Base-by-base conservation (phyloP, 2,888 invertebrate genomes). In the Andrena bucephala region DNA sequence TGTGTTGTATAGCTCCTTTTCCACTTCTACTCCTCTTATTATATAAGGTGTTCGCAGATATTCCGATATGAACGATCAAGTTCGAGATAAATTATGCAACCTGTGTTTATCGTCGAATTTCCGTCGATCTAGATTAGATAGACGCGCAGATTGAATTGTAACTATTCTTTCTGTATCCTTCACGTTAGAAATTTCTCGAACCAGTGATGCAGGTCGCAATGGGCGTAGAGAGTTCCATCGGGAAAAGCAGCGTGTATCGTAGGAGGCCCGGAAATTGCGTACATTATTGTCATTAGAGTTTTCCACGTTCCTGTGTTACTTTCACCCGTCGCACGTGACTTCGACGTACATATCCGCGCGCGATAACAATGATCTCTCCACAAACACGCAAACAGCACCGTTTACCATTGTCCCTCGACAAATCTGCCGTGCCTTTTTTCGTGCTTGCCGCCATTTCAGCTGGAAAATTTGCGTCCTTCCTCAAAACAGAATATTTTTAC, bases 191-290 rank as follows among this genome's bases (percentile, higher is more conserved):
- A n/a, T 65, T 48, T 27, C 48, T 65, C 48, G 65, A 24, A n/a
- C 6, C 27, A 13, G 0, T n/a, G 29, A 3, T 36, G 27, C 50
- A 33, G 67, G 24, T 74, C 31, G 31, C 62, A 16, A 42, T 31
- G 48, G 57, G 48, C 60, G 67, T 10, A 10, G 67, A 66, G 52
- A 42, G 31, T 78, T 54, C 68, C 54, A 5, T 68, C n/a, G 60
- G 65, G 36, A 24, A 70, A 62, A 62, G 54, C 10, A 8, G 24
- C 8, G n/a, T 0, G 20, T 24, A 29, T 27, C 65, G 76, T 81
- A 78, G 82, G 77, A 67, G 76, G 78, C 52, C 71, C 67, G 81
- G 80, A 85, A 80, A 80, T 84, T 77, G 72, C 74, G 79, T 67
- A 72, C 52, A 77, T 79, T 65, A 80, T 75, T 81, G 86, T 81